These are phyloP conservation scores for Siphamia tubifer DNA, from an alignment of 2,113 vertebrate genomes.

Conservation along the genomic window DNA sequence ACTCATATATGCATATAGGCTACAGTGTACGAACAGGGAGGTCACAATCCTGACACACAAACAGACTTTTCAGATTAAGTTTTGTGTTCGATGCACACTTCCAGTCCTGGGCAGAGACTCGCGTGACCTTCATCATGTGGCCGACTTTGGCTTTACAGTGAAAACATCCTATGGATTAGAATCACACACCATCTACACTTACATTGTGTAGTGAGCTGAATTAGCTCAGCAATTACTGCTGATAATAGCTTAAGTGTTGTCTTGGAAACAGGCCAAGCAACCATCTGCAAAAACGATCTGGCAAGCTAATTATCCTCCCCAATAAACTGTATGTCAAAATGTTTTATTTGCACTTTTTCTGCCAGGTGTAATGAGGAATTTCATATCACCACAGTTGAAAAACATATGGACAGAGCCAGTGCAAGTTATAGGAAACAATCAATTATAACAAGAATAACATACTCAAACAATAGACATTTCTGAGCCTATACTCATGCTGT, in stretches of 20 bases:
- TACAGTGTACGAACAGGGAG: background rate
- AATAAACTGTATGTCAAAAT: conserved; percentile 20
- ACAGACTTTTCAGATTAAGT: background rate
- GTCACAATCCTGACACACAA: too few species aligned
- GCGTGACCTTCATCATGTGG: conserved; percentile 17
- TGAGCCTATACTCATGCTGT: background rate
- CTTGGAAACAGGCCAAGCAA: conserved; percentile 52
- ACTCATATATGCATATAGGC: background rate
- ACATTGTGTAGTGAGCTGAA: background rate
- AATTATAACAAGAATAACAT: background rate
- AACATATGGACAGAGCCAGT: background rate
- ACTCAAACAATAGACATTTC: background rate
- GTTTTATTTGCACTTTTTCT: conserved; percentile 12
- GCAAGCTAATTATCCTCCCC: conserved; percentile 23
- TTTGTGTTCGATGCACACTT: conserved; percentile 1
- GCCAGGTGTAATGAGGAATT: conserved; percentile 18
- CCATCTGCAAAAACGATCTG: conserved; percentile 26
- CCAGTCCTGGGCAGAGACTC: background rate
- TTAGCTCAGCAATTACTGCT: conserved; percentile 6
- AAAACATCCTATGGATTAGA: background rate
- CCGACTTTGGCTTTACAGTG: background rate
- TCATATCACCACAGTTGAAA: conserved; percentile 16
- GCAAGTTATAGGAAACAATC: background rate
- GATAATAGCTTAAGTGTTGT: conserved; percentile 11
- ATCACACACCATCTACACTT: background rate